Base-by-base conservation (phyloP, 2,888 invertebrate species). In the Meiosimyza platycephala region DNA sequence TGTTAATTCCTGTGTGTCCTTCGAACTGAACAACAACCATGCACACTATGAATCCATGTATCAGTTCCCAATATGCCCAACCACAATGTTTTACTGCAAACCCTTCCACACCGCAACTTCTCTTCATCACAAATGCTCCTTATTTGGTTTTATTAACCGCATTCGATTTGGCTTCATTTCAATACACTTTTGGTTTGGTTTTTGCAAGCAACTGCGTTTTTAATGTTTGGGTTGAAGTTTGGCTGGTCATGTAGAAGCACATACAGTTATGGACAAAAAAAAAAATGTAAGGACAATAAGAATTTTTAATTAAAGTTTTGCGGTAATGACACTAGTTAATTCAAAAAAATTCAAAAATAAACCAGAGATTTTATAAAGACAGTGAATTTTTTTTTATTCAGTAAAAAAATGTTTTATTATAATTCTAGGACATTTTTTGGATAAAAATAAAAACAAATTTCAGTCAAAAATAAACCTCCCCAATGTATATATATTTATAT, bases 161-260 rank as follows among this genome's bases (percentile, higher is more conserved):
- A 62, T 33, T 16, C 60, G 60, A 40, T 62, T 62, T 62, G 60
- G 60, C 33, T 62, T 40, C 60, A 62, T 62, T 62, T 62, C 60
- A 62, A 47, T 62, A 40, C 40, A n/a, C 13, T 33, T 28, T 28
- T 62, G 28, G 60, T 62, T 60, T 60, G 60, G 28, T 28, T 28
- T n/a, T 28, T 28, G n/a, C 40, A n/a, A 33, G 28, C 33, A 60
- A 60, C 40, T 60, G 60, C 28, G 60, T n/a, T 13, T 40, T 60
- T n/a, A 60, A 60, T 40, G 60, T 40, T 62, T 57, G 57, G 28
- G 13, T 57, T 28, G 28, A 57, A 28, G 5, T 28, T 57, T 57
- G 57, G 15, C 57, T 57, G 57, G 11, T 28, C 57, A 18, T 28
- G 13, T 57, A 13, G 28, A 28, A 28, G 13, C 28, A 57, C 28